phyloP scores from a whole-genome alignment of 2,797 vertebrate species.

The Phataginus tricuspis region DNA sequence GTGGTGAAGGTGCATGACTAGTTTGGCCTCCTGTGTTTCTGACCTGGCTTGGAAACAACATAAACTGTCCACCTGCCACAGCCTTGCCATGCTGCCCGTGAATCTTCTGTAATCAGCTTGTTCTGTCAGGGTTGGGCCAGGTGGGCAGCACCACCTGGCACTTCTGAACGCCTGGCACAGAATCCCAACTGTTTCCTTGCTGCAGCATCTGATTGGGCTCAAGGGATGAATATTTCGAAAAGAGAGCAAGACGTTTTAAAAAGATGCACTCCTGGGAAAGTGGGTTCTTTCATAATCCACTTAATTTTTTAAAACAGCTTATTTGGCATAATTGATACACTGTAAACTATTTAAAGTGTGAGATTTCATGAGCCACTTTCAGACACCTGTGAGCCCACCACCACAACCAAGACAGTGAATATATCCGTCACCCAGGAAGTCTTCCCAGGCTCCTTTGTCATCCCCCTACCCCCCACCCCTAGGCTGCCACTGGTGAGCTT shows the following conservation, averaged over 20 bases:
- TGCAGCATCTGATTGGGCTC: too few relatives aligned
- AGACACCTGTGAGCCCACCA: background rate
- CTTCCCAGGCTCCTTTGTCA: background rate
- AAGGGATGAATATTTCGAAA: background rate
- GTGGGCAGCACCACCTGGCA: rapidly evolving
- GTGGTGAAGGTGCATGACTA: background rate
- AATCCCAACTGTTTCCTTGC: rapidly evolving
- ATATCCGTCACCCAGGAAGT: rapidly evolving
- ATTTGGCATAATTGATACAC: background rate
- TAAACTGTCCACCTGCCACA: too few relatives aligned
- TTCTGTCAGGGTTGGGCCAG: rapidly evolving
- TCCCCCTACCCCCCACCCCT: background rate
- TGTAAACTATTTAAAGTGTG: background rate
- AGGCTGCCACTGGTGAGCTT: background rate
- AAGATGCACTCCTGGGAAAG: background rate
- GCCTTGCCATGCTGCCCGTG: rapidly evolving
- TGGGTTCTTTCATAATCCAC: background rate
- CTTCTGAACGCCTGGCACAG: background rate
- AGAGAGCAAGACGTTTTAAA: background rate
- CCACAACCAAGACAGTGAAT: rapidly evolving
- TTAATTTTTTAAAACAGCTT: background rate
- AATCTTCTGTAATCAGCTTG: background rate
- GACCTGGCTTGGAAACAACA: background rate
- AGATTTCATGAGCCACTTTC: background rate
- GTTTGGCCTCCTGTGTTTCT: background rate